Percentiles rank a stretch among this genome's conserved stretches.
Evolutionary conservation across 2,888 invertebrate genomes (phyloP).

Genomic region (Erebia ligea): DNA sequence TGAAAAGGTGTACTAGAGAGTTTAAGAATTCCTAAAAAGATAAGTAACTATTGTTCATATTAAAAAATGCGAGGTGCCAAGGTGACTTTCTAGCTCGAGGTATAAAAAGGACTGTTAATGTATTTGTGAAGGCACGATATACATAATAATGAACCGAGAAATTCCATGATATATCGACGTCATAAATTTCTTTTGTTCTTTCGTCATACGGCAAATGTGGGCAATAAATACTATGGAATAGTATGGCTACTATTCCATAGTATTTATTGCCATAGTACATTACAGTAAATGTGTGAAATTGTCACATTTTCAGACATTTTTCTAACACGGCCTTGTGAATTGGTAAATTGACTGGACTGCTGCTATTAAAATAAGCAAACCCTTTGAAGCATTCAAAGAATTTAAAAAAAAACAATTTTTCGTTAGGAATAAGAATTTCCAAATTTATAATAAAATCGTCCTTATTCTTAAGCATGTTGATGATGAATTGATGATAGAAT

Average conservation of each 20-base stretch:
- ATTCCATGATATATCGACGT: slow-evolving; percentile 51
- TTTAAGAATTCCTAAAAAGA: not conserved
- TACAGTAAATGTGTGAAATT: not conserved
- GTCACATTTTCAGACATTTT: not conserved
- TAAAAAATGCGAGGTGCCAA: not conserved
- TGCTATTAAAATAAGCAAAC: too few relatives aligned
- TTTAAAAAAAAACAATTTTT: too few relatives aligned
- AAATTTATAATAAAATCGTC: not conserved
- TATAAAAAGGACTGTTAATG: slow-evolving; percentile 48
- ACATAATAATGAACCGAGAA: slow-evolving; percentile 54
- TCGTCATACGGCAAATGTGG: not conserved
- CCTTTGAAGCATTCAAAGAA: too few relatives aligned
- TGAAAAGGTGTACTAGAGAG: too few relatives aligned
- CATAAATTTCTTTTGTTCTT: slow-evolving; percentile 45
- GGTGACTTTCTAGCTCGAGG: slow-evolving; percentile 38
- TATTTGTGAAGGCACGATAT: slow-evolving; percentile 49
- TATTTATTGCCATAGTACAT: too few relatives aligned
- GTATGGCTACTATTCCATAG: too few relatives aligned
- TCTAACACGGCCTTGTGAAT: not conserved
- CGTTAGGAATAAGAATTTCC: too few relatives aligned
- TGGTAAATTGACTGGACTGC: not conserved
- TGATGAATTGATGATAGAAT: too few relatives aligned
- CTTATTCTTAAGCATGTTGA: too few relatives aligned
- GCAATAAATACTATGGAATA: not conserved
- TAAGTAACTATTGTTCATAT: slow-evolving; percentile 4